phyloP scores from a whole-genome alignment of 2,113 vertebrate genomes.

The Prunella himalayana region DNA sequence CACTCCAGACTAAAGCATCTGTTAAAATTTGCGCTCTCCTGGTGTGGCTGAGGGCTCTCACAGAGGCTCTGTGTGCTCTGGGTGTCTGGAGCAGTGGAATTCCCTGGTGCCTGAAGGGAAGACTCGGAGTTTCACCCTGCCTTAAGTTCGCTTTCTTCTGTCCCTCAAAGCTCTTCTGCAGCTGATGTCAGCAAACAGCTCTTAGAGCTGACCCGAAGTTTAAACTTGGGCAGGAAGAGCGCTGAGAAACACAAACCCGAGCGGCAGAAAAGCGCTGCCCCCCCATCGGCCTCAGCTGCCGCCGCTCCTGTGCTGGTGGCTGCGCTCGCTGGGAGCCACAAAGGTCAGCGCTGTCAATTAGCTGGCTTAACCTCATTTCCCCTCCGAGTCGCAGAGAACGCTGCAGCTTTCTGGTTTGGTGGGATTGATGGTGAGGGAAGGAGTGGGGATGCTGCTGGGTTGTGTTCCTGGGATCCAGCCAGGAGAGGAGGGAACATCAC shows the following conservation, averaged over 20 bases:
- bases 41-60: not conserved
- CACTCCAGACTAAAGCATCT: not conserved
- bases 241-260: not conserved
- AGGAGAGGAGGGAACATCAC: fast-evolving
- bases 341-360: slow-evolving; percentile 56
- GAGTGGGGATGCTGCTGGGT: not conserved
- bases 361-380: slow-evolving; percentile 54
- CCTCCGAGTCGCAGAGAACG: not conserved
- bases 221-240: not conserved
- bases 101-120: not conserved
- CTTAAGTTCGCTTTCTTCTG: not conserved
- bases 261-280: not conserved
- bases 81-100: not conserved
- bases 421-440: not conserved
- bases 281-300: not conserved
- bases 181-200: not conserved
- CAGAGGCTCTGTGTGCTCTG: not conserved
- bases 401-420: not conserved
- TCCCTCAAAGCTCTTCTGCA: not conserved
- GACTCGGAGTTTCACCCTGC: not conserved
- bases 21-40: not conserved
- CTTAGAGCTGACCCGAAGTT: not conserved
- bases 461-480: not conserved
- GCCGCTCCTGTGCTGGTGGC: slow-evolving; percentile 46
- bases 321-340: not conserved